These are phyloP conservation scores for Cotesia vestalis DNA, from an alignment of 1,140 invertebrate species.

Conservation along the genomic window DNA sequence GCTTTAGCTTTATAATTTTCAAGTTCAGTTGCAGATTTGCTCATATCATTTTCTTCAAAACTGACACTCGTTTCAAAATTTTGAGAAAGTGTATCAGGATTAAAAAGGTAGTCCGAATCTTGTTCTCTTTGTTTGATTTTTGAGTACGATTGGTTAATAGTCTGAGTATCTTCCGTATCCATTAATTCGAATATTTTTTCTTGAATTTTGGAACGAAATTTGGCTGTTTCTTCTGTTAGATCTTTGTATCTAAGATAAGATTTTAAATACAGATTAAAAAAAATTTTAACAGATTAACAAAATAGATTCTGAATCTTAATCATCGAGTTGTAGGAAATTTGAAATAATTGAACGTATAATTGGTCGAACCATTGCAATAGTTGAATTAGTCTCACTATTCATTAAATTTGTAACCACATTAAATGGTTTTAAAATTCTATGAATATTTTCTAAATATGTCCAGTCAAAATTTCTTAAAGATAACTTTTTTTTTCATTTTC, in stretches of 20 bases:
- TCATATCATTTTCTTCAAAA: background rate
- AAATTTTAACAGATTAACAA: no score
- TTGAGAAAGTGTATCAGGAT: conserved; percentile 12
- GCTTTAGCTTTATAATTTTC: background rate
- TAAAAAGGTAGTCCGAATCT: conserved; percentile 3
- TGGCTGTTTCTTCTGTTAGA: background rate
- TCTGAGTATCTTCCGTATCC: background rate
- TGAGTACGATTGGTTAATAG: conserved; percentile 3
- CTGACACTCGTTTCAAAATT: background rate
- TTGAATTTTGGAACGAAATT: background rate
- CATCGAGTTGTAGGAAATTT: no score
- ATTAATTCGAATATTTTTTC: conserved; percentile 1
- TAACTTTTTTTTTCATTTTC: no score
- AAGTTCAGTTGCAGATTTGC: background rate
- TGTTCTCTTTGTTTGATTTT: conserved; percentile 1
- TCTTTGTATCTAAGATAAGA: conserved; percentile 9
- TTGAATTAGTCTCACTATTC: no score
- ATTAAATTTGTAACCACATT: no score
- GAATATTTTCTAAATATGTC: no score
- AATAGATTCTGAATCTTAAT: no score
- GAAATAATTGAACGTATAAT: no score
- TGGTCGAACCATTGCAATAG: no score
- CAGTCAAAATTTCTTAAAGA: no score
- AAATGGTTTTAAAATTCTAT: no score
- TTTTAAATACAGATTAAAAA: background rate